These are phyloP conservation scores for Silurus lanzhouensis DNA, from an alignment of 2,797 vertebrate genomes.

Conservation along the genomic window DNA sequence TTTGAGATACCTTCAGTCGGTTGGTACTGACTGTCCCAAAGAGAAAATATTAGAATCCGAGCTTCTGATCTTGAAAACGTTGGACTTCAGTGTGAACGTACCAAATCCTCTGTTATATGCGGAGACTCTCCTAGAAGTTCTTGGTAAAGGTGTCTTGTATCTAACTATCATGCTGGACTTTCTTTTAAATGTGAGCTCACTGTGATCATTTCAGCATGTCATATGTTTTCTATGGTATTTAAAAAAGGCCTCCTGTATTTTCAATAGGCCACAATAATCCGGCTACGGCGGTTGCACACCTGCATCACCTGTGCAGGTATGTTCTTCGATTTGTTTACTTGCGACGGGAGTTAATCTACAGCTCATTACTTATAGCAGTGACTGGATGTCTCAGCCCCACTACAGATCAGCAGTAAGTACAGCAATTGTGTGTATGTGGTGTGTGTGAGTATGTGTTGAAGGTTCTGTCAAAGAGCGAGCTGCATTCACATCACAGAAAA, in stretches of 20 bases:
- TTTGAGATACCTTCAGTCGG: slow-evolving; percentile 78
- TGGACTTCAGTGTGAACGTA: slow-evolving; percentile 81
- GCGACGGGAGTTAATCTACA: slow-evolving; percentile 77
- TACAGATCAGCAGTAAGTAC: slow-evolving; percentile 81
- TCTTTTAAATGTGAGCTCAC: not conserved
- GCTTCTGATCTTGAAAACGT: slow-evolving; percentile 82
- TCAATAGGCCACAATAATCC: slow-evolving; percentile 84
- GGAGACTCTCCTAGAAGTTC: slow-evolving; percentile 89
- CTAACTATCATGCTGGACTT: not conserved
- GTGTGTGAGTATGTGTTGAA: not conserved
- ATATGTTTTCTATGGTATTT: not conserved
- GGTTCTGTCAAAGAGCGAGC: not conserved
- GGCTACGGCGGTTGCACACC: slow-evolving; percentile 67
- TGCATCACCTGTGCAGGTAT: slow-evolving; percentile 76
- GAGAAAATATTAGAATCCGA: slow-evolving; percentile 83
- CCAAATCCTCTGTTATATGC: slow-evolving; percentile 83
- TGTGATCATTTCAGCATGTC: not conserved
- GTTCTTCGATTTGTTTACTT: slow-evolving; percentile 86
- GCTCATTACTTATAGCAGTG: slow-evolving; percentile 76
- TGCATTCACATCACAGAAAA: not conserved
- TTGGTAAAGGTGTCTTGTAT: slow-evolving; percentile 75
- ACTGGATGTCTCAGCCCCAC: slow-evolving; percentile 74
- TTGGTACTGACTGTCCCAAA: slow-evolving; percentile 78
- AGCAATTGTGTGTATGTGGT: not conserved
- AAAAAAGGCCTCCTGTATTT: not conserved